Evolutionary conservation across 2,113 vertebrate genomes (phyloP), one percentile per base, ranked within the genome.

Genomic region (Scalopus aquaticus): DNA sequence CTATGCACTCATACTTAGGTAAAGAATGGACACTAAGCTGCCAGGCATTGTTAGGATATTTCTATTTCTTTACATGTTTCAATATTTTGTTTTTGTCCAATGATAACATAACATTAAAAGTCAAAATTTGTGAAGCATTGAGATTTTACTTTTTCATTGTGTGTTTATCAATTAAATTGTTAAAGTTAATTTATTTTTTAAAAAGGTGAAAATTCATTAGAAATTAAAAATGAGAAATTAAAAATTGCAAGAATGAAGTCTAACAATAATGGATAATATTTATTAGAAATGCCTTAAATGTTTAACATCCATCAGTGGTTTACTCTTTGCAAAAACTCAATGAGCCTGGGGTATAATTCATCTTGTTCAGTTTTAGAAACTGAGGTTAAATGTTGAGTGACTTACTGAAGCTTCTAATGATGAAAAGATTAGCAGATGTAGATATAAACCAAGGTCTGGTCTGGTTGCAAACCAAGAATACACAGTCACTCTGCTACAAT

Each of bases 401-500:
- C 6, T 17, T 24, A 9, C 35, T n/a, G n/a, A 60, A 15, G 39
- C 20, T 24, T 67, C 16, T 22, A 54, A 16, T 74, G 1, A 15
- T 19, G 13, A 35, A 51, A 51, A 56, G 54, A 4, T 56, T 1
- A 56, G 54, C 54, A 56, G 54, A 56, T 22, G 9, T 56, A 12
- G 77, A 39, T 17, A 2, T 46, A 37, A 69, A 74, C 3, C 4
- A 22, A 1, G 30, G 2, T 3, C 17, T 37, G 0, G 5, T n/a
- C n/a, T n/a, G n/a, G n/a, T 62, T 67, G 11, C 32, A 24, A 88
- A 3, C 1, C 20, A 39, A 60, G 1, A 37, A 4, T 26, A 60
- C 1, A 3, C 16, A n/a, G 20, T 20, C 0, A 64, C 0, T 17
- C 2, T 64, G 10, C 28, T 28, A 6, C 19, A 26, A 35, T 42